Evolutionary conservation across 1,140 invertebrate genomes (phyloP), one percentile per base, ranked within the genome.

Genomic region (Drosophila navojoa): DNA sequence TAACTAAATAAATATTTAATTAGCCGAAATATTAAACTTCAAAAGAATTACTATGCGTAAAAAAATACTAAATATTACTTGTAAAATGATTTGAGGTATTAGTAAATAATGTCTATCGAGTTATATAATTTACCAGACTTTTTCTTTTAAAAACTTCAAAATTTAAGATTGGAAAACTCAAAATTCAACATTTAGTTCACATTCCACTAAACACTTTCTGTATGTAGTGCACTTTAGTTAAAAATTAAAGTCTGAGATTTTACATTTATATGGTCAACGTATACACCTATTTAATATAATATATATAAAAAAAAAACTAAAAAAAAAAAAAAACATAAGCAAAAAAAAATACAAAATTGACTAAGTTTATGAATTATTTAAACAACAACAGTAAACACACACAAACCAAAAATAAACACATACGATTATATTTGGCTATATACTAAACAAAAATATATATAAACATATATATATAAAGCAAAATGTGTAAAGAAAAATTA

Each of bases 161-260:
- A 42, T 40, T 16, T 55, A 63, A 27, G 15, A 63, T 49, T 27
- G 27, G 19, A 19, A 44, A 16, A 57, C 22, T 19, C 16, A 67
- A 44, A 29, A 16, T 44, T 61, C 32, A 60, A 7, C n/a, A 68
- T 79, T 79, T 71, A 68, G 62, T 89, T 79, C 22, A 64, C 61
- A 57, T 75, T 69, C 71, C 58, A 64, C 71, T 67, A 32, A 72
- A 71, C 44, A 38, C 53, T 68, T 76, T 79, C 77, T 76, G 79
- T 79, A 76, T 84, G 79, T 90, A 90, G 87, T 84, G 82, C 77
- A 81, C 87, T 90, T 90, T 90, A 76, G 82, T 90, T 90, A 86
- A 84, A 89, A 90, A 87, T 90, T 90, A 90, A 90, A 90, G 87
- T 90, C 87, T 90, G 87, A 90, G 77, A 87, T 78, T 89, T 90